Conservation (phyloP, 1,140 invertebrate species). For the Probaryconus sp. region DNA sequence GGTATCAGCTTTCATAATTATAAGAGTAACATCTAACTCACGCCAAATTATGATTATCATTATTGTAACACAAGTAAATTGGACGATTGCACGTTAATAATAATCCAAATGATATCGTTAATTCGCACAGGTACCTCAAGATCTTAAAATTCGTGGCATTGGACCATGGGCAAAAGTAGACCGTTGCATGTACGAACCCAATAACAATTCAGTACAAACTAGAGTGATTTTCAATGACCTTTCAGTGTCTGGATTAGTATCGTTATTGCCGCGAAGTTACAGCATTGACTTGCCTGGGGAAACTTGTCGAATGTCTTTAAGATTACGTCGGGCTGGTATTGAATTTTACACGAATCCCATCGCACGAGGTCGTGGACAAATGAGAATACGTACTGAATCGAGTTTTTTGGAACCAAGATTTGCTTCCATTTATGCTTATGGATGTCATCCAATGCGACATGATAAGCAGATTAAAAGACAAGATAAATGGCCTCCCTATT, state of each 20-base stretch:
- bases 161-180: conserved; percentile 80
- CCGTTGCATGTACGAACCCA: conserved; percentile 85
- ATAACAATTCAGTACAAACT: conserved; percentile 85
- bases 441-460: conserved; percentile 78
- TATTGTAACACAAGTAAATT: too few relatives aligned
- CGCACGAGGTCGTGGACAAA: conserved; percentile 80
- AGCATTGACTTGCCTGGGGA: conserved; percentile 75
- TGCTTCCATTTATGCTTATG: conserved; percentile 89
- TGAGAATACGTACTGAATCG: conserved; percentile 87
- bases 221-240: conserved; percentile 87
- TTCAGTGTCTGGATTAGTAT: conserved; percentile 86
- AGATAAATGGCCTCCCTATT: conserved; percentile 67
- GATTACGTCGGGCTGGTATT: conserved; percentile 86
- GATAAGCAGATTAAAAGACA: conserved; percentile 74
- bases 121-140: conserved; percentile 55
- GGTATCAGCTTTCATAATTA: conserved; percentile 57
- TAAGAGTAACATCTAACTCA: background rate
- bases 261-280: conserved; percentile 79
- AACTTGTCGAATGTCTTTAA: conserved; percentile 87
- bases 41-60: too few relatives aligned
- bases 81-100: too few relatives aligned
- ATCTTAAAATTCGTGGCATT: conserved; percentile 38
- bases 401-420: conserved; percentile 90
- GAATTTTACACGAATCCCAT: conserved; percentile 82
- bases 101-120: too few relatives aligned